A percentile compares a stretch with the other conserved stretches of the same genome.
Conservation (phyloP, 2,113 vertebrate species). For the Physeter macrocephalus region DNA sequence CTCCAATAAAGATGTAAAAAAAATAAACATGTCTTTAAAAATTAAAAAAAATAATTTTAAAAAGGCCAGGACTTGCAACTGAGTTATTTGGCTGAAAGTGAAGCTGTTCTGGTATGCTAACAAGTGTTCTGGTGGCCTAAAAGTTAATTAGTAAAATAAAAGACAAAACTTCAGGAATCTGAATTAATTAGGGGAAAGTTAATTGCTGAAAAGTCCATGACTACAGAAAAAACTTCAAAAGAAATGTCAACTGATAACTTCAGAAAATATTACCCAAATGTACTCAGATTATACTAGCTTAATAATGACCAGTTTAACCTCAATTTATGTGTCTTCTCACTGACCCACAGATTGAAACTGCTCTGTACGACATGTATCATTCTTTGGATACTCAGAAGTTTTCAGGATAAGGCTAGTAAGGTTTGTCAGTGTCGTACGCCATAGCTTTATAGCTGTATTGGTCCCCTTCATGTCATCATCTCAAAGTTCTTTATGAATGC, state of each 20-base stretch:
- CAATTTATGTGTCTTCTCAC: not conserved
- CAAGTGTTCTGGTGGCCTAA: not conserved
- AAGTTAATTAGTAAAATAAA: slow-evolving; percentile 13
- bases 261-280: not conserved
- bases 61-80: not conserved
- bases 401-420: not conserved
- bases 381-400: not conserved
- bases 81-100: slow-evolving; percentile 30
- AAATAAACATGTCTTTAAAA: too few species aligned
- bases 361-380: not conserved
- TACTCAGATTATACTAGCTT: not conserved
- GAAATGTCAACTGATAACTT: not conserved
- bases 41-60: too few species aligned
- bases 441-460: not conserved
- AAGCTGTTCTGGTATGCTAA: not conserved
- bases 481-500: slow-evolving; percentile 7
- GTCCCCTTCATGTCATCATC: not conserved
- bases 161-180: not conserved
- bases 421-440: not conserved
- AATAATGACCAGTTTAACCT: not conserved
- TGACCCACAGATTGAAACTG: not conserved
- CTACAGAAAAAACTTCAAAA: not conserved
- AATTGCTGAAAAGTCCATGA: not conserved
- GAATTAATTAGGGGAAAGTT: slow-evolving; percentile 3
- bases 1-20: too few species aligned